Base-by-base conservation (phyloP, 2,888 invertebrate genomes). In the Vanessa cardui region DNA sequence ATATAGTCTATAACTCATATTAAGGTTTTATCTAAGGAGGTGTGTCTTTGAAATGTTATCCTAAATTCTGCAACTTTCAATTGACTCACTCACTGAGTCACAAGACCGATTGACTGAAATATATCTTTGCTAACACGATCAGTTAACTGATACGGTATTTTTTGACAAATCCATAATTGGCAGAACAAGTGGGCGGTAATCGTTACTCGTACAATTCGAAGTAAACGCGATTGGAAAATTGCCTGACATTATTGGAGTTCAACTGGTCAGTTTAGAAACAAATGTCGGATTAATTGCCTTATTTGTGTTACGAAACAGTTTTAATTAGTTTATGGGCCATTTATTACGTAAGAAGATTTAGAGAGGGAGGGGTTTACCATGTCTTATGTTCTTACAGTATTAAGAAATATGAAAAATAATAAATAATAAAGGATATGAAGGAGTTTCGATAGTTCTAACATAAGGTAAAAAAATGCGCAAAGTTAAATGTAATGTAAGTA, bases 181-280 rank as follows among this genome's bases (percentile, higher is more conserved):
- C 9, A 31, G 9, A 33, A 1, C 21, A 18, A 47, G 63, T 71
- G 69, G 61, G 66, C 46, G 6, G 61, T 71, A 62, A 71, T 71
- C 44, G 66, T 45, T 50, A 52, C 45, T 58, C n/a, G 39, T 56
- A 26, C n/a, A 8, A 20, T 62, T 50, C 39, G 39, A 63, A 61
- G 60, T 58, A 44, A 52, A 54, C 46, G 60, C 66, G 69, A 71
- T 69, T 71, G 69, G 64, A 62, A 66, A 64, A 71, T 71, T 56
- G 64, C 45, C 33, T n/a, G 12, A 26, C 60, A 67, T 62, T 61
- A 70, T 70, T 62, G 50, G 39, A 6, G 31, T 62, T 64, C 44
- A 50, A 50, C 33, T 45, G 31, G 46, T 31, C 31, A 39, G 44
- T 71, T 68, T 52, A 52, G 44, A 63, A 59, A 49, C 50, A 46